Percentiles rank a stretch among this genome's conserved stretches.
These are phyloP conservation scores for Cephus nigrinus DNA, from an alignment of 2,888 invertebrate genomes.

Conservation along the genomic window DNA sequence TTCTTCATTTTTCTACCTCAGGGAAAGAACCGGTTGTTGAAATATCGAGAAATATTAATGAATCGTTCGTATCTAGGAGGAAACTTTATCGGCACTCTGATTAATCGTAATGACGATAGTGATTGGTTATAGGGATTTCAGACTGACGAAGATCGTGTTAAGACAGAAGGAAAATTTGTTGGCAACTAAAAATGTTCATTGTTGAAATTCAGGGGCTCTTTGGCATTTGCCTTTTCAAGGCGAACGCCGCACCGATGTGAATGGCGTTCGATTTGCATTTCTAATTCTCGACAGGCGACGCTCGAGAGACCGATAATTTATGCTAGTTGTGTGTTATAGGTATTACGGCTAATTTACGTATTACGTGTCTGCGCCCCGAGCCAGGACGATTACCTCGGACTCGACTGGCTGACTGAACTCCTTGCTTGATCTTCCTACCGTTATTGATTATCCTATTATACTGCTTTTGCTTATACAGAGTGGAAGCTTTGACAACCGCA, in stretches of 20 bases:
- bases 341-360: conserved; percentile 6
- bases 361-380: not conserved
- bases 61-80: not conserved
- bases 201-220: not conserved
- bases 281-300: not conserved
- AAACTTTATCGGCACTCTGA: not conserved
- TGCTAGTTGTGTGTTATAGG: conserved; percentile 1
- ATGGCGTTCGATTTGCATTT: not conserved
- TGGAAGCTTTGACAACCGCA: not conserved
- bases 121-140: not conserved
- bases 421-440: not conserved
- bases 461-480: not conserved
- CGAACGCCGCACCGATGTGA: not conserved
- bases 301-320: not conserved
- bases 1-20: not conserved
- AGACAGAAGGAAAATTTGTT: not conserved
- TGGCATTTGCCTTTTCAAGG: not conserved
- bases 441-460: not conserved
- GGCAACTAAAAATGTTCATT: not conserved
- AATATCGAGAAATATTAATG: not conserved
- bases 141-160: not conserved
- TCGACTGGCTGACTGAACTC: not conserved
- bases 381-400: not conserved
- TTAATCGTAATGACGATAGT: not conserved
- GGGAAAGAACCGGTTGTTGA: not conserved